These are phyloP conservation scores for Brachyhypopomus gauderio DNA, from an alignment of 2,113 vertebrate genomes.

Conservation along the genomic window DNA sequence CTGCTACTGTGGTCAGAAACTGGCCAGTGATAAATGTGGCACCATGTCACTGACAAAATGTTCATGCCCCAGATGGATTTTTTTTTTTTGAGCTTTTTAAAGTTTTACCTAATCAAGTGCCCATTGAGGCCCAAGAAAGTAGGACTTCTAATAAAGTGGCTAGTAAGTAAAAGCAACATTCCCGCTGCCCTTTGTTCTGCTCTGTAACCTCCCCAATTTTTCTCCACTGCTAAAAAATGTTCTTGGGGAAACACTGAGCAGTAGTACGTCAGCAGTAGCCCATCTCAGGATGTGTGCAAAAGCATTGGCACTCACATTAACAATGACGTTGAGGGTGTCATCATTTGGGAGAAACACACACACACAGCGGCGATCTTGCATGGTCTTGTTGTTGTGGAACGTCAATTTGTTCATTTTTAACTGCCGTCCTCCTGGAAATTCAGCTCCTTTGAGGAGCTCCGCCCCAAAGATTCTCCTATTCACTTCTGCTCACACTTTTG, in stretches of 20 bases:
- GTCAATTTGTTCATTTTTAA: conserved; percentile 94
- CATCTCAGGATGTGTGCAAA: conserved; percentile 6
- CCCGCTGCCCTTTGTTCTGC: neutral
- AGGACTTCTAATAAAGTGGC: too few relatives aligned
- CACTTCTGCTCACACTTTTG: conserved; percentile 6
- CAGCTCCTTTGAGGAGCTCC: conserved; percentile 64
- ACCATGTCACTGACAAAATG: too few relatives aligned
- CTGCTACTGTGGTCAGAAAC: too few relatives aligned
- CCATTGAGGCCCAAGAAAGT: too few relatives aligned
- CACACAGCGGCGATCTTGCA: conserved; percentile 98
- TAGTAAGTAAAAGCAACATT: neutral
- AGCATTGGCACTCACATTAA: conserved; percentile 79
- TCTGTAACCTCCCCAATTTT: neutral
- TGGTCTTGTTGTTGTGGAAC: conserved; percentile 97
- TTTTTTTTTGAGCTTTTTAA: too few relatives aligned
- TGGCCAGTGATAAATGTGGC: too few relatives aligned
- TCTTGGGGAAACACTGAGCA: neutral
- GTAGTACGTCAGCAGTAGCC: too few relatives aligned
- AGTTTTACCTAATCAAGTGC: too few relatives aligned
- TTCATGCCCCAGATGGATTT: too few relatives aligned
- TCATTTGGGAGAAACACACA: conserved; percentile 98
- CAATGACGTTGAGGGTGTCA: conserved; percentile 94
- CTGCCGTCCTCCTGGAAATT: conserved; percentile 67
- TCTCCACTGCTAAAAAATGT: neutral
- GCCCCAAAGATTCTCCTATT: conserved; percentile 63